A percentile compares a stretch with the other conserved stretches of the same genome.
Conservation (phyloP, 2,797 vertebrate genomes). For the Characodon lateralis region DNA sequence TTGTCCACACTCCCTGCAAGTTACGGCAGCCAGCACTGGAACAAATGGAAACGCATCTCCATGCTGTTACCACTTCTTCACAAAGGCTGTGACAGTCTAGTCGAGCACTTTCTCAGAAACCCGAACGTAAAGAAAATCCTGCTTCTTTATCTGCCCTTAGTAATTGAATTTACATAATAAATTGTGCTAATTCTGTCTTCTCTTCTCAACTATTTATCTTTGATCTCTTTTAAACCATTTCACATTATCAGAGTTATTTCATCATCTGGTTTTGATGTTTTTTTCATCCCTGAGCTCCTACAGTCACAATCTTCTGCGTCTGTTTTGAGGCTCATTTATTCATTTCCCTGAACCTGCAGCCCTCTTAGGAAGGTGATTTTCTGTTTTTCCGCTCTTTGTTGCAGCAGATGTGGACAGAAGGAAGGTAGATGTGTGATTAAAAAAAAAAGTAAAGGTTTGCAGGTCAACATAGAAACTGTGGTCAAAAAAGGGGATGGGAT, state of each 20-base stretch:
- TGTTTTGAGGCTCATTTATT: background rate
- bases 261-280: conserved; percentile 2
- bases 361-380: background rate
- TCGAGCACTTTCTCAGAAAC: background rate
- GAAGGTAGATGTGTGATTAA: conserved; percentile 19
- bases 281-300: background rate
- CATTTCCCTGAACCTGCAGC: background rate
- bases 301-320: background rate
- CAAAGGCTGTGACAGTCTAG: too few relatives aligned
- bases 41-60: too few relatives aligned
- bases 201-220: background rate
- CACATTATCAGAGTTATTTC: background rate
- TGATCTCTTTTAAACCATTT: conserved; percentile 1
- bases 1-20: too few relatives aligned
- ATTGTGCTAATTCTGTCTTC: conserved; percentile 19
- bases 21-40: too few relatives aligned
- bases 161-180: background rate
- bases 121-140: background rate
- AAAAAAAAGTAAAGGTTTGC: conserved; percentile 8
- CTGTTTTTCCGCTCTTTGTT: conserved; percentile 13
- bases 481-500: conserved; percentile 40
- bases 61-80: too few relatives aligned
- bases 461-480: conserved; percentile 16
- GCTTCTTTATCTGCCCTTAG: background rate
- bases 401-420: conserved; percentile 22